Evolutionary conservation across 2,113 vertebrate species (phyloP), one percentile per base, ranked within the genome.

Genomic region (Rattus rattus): DNA sequence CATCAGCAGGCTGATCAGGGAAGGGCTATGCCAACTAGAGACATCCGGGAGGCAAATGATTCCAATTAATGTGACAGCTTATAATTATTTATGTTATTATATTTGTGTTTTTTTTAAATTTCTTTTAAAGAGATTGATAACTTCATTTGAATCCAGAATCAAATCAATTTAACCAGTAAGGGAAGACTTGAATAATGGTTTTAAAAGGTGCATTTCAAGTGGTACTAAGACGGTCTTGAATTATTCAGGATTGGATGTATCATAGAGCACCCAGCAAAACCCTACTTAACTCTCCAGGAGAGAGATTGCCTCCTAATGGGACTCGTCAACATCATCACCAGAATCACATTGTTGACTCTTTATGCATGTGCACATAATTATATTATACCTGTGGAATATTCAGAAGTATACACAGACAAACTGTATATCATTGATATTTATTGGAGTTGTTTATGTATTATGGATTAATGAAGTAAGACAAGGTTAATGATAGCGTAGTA

Each of bases 1-100:
- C 77, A 96, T 97, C 80, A 22, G 91, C 94, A 95, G 80, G 94
- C 28, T 16, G 94, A 67, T 83, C 90, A 77, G 36, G 67, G 67
- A 24, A 96, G 24, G 73, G 73, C 59, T 61, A 11, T 22, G 47
- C 24, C 12, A 43, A 79, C 94, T 36, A 72, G 77, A 98, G 91
- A 83, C 16, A 43, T 61, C 39, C 22, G 56, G 49, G 95, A 84
- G 72, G 76, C 79, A 96, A 92, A 90, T 72, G 56, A 94, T 73
- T 88, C 30, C 73, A 90, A 84, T 93, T 96, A 93, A 84, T 59
- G 30, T 54, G 90, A 86, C 43, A 94, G 56, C 69, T 96, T 94
- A 94, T 93, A 87, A 92, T 96, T 95, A 96, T 97, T 97, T 96
- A 85, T 95, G 77, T 93, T 94, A 61, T 92, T 94, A 47, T 94